Conservation (phyloP, 2,888 invertebrate species). For the Augochlorella aurata region DNA sequence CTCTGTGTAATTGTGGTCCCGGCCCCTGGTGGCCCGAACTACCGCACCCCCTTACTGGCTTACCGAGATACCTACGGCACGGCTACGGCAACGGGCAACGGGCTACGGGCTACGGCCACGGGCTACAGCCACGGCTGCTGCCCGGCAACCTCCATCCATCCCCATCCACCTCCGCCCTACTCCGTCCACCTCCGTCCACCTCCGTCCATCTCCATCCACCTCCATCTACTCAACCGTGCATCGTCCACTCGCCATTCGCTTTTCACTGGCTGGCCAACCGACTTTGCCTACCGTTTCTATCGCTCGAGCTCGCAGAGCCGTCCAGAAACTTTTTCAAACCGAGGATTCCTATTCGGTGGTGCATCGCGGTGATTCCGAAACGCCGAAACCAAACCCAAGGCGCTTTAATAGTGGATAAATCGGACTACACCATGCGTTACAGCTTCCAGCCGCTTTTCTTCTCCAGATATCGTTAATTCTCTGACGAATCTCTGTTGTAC, state of each 20-base stretch:
- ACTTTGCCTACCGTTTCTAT: background rate
- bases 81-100: background rate
- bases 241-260: slow-evolving; percentile 19
- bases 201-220: slow-evolving; percentile 16
- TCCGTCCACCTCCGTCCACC: slow-evolving; percentile 25
- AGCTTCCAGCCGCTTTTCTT: no score
- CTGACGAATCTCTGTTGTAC: no score
- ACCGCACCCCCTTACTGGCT: slow-evolving; percentile 54
- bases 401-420: background rate
- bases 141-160: slow-evolving; percentile 43
- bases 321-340: slow-evolving; percentile 2
- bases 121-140: slow-evolving; percentile 5
- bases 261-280: slow-evolving; percentile 21
- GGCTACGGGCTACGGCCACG: background rate
- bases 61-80: slow-evolving; percentile 50
- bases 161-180: slow-evolving; percentile 15
- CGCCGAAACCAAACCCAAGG: background rate
- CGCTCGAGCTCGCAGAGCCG: background rate
- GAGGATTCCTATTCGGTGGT: background rate
- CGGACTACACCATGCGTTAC: background rate
- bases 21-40: slow-evolving; percentile 74
- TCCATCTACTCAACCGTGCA: slow-evolving; percentile 39
- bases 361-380: background rate
- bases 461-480: no score
- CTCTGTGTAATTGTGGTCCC: slow-evolving; percentile 71